These are phyloP conservation scores for Tachystola acroxantha DNA, from an alignment of 2,888 invertebrate genomes.

Conservation along the genomic window DNA sequence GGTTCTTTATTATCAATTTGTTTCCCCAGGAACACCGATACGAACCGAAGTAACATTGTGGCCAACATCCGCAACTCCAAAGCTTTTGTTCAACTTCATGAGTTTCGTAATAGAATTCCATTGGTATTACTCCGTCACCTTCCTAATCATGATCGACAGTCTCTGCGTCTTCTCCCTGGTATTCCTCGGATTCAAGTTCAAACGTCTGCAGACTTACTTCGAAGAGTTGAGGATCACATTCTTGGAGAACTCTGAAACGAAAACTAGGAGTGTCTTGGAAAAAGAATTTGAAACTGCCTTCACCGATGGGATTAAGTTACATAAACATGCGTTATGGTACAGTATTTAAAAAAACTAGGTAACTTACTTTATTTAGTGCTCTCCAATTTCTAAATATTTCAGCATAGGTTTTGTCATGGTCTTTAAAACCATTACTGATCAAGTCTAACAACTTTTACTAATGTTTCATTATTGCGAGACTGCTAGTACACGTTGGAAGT, in stretches of 20 bases:
- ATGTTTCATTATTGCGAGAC: too few relatives aligned
- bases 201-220: conserved; percentile 35
- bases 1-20: too few relatives aligned
- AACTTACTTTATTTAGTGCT: too few relatives aligned
- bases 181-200: conserved; percentile 40
- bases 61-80: conserved; percentile 24
- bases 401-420: too few relatives aligned
- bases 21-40: conserved; percentile 42
- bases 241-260: conserved; percentile 16
- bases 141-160: conserved; percentile 39
- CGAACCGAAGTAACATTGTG: conserved; percentile 39
- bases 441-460: too few relatives aligned
- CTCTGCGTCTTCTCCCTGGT: conserved; percentile 36
- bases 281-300: conserved; percentile 35
- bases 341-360: too few relatives aligned
- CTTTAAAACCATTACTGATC: too few relatives aligned
- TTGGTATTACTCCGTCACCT: conserved; percentile 42
- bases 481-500: too few relatives aligned
- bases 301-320: conserved; percentile 39
- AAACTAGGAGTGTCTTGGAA: conserved; percentile 17
- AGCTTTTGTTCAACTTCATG: conserved; percentile 33
- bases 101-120: conserved; percentile 38
- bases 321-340: conserved; percentile 47
- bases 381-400: too few relatives aligned
- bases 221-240: conserved; percentile 25